These are phyloP conservation scores for Melinaea marsaeus DNA, from an alignment of 2,888 invertebrate species.

Conservation along the genomic window DNA sequence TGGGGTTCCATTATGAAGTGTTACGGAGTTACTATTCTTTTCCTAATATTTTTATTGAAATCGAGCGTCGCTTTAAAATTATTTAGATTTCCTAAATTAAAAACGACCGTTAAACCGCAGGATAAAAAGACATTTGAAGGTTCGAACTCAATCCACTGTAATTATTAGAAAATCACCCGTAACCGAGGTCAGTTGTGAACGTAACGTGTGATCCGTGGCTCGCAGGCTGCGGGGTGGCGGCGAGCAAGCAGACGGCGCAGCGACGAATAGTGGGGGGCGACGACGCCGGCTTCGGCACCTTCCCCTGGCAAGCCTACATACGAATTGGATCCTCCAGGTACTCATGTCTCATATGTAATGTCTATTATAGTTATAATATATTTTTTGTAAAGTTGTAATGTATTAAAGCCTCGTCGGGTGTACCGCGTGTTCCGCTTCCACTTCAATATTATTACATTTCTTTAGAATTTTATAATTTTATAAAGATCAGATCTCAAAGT, in stretches of 20 bases:
- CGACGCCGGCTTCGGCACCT: conserved; percentile 95
- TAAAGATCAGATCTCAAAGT: too few relatives aligned
- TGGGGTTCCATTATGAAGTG: not conserved
- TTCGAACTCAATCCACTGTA: not conserved
- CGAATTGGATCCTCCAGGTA: conserved; percentile 93
- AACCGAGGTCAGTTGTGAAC: too few relatives aligned
- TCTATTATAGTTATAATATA: too few relatives aligned
- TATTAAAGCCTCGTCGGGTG: too few relatives aligned
- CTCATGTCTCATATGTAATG: not conserved
- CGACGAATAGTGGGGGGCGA: conserved; percentile 94
- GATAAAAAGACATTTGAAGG: conserved; percentile 11
- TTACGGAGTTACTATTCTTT: not conserved
- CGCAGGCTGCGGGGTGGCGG: conserved; percentile 92
- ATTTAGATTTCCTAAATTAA: conserved; percentile 22
- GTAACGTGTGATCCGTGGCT: conserved; percentile 30
- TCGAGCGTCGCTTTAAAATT: conserved; percentile 11
- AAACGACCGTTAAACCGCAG: conserved; percentile 16
- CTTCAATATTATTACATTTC: too few relatives aligned
- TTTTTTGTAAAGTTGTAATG: too few relatives aligned
- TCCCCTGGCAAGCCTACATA: conserved; percentile 97
- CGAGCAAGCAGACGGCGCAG: conserved; percentile 90
- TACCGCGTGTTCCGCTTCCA: too few relatives aligned
- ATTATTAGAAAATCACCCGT: too few relatives aligned
- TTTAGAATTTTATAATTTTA: too few relatives aligned
- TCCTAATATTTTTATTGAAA: conserved; percentile 9